Evolutionary conservation across 2,113 vertebrate species (phyloP).

Genomic region (Osmerus eperlanus): DNA sequence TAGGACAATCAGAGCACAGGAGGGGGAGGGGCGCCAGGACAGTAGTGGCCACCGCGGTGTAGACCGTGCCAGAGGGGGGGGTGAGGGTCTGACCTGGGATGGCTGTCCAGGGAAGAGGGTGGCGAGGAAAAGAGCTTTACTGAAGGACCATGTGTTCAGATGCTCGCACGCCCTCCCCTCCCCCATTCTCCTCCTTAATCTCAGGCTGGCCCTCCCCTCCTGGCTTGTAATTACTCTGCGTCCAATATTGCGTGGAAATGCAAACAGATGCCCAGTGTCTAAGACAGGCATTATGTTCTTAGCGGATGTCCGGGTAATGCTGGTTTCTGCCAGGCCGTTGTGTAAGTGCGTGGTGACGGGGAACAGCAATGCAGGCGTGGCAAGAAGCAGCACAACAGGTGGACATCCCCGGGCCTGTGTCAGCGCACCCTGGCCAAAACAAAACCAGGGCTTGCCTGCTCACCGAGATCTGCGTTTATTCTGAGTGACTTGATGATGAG

Average conservation of each 20-base stretch:
- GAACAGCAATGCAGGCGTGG: slow-evolving; percentile 6
- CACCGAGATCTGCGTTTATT: too few species aligned
- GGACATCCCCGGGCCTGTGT: not conserved
- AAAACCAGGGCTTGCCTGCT: not conserved
- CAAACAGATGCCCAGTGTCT: slow-evolving; percentile 80
- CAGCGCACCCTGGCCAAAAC: not conserved
- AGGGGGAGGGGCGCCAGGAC: not conserved
- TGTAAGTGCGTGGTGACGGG: slow-evolving; percentile 45
- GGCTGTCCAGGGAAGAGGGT: slow-evolving; percentile 47
- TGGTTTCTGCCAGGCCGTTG: slow-evolving; percentile 55
- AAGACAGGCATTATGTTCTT: slow-evolving; percentile 82
- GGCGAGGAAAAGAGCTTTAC: slow-evolving; percentile 60
- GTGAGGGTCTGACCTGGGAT: slow-evolving; percentile 48
- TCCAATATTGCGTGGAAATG: slow-evolving; percentile 65
- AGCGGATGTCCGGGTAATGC: slow-evolving; percentile 70
- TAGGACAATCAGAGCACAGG: not conserved
- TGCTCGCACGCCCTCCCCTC: slow-evolving; percentile 70
- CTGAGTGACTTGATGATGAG: too few species aligned
- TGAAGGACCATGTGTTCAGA: slow-evolving; percentile 74
- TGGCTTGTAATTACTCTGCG: slow-evolving; percentile 67
- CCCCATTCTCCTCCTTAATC: slow-evolving; percentile 71
- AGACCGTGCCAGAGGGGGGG: not conserved
- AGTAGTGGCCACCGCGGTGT: too few species aligned
- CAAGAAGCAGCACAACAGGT: not conserved
- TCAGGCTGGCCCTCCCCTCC: slow-evolving; percentile 64